Conservation (phyloP, 2,113 vertebrate genomes). For the Hyaena hyaena region DNA sequence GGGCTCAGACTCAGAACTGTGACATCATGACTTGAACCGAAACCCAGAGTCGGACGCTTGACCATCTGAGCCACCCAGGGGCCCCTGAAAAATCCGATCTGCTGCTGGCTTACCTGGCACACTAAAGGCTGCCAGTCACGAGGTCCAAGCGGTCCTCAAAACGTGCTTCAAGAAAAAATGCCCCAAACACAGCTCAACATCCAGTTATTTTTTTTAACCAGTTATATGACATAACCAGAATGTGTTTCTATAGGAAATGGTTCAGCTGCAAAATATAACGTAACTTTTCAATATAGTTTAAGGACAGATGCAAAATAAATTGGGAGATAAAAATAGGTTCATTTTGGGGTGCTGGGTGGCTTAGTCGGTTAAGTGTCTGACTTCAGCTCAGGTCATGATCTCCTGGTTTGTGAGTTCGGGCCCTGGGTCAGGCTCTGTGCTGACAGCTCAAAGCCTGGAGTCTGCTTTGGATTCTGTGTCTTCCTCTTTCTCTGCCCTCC, state of each 20-base stretch:
- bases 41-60: no score
- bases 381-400: no score
- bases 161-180: background rate
- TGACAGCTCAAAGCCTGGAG: no score
- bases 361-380: no score
- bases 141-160: background rate
- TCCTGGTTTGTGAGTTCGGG: no score
- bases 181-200: background rate
- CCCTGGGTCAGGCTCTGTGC: no score
- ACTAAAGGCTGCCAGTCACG: background rate
- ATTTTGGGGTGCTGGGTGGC: background rate
- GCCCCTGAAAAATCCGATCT: no score
- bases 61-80: no score
- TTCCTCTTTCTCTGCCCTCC: no score
- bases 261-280: background rate
- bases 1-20: no score
- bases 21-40: no score
- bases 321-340: background rate
- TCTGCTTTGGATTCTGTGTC: no score
- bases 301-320: background rate
- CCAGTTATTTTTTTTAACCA: background rate
- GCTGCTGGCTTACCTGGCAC: background rate
- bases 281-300: background rate
- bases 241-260: background rate
- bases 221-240: background rate